These are phyloP conservation scores for Palythoa heliodiscus DNA, from an alignment of 92 coral and sea anemone genomes.

Conservation along the genomic window DNA sequence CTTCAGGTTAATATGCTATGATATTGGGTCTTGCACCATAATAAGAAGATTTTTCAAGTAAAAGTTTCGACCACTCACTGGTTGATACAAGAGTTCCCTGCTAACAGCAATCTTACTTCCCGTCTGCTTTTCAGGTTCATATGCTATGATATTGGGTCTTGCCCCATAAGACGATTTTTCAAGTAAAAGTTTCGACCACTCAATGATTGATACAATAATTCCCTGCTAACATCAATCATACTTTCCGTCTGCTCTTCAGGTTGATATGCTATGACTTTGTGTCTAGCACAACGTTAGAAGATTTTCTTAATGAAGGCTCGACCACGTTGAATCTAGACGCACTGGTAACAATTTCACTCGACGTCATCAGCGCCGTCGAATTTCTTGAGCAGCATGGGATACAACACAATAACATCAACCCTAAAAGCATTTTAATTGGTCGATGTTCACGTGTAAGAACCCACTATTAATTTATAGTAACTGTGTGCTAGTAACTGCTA, in stretches of 20 bases:
- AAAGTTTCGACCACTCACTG: background rate
- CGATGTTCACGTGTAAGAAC: constrained; percentile 50
- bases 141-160: too few relatives aligned
- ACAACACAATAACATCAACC: constrained; percentile 51
- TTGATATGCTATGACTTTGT: constrained; percentile 70
- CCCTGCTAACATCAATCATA: background rate
- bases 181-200: background rate
- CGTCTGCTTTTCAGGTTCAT: too few relatives aligned
- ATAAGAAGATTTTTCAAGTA: too few relatives aligned
- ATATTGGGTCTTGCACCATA: too few relatives aligned
- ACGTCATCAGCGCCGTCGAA: constrained; percentile 64
- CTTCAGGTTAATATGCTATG: too few relatives aligned
- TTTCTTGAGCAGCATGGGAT: constrained; percentile 60
- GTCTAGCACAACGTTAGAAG: constrained; percentile 64
- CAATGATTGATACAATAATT: background rate
- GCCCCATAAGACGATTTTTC: too few relatives aligned
- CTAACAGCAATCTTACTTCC: background rate
- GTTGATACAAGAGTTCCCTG: background rate
- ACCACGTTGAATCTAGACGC: constrained; percentile 53
- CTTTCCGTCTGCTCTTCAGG: constrained; percentile 15
- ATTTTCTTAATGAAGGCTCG: constrained; percentile 50
- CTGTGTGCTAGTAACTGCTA: too few relatives aligned
- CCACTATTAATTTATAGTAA: background rate
- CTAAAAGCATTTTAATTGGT: constrained; percentile 61
- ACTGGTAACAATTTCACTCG: constrained; percentile 50